A percentile compares a stretch with the other conserved stretches of the same genome.
Conservation (phyloP, 2,888 invertebrate genomes). For the Rotaria socialis region DNA sequence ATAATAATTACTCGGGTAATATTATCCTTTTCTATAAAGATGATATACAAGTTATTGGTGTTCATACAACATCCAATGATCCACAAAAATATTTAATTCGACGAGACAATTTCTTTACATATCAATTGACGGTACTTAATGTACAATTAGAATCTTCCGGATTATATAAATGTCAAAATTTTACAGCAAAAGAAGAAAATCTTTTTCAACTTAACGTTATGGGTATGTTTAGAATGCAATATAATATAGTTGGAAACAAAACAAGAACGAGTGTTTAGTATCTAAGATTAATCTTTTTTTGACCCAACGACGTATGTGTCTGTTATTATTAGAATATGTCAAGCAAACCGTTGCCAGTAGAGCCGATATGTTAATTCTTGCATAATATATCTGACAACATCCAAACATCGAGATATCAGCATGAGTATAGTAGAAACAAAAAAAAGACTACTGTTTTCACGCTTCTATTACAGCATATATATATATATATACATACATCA, state of each 20-base stretch:
- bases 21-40: slow-evolving; percentile 32
- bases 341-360: slow-evolving; percentile 18
- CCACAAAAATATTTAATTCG: neutral
- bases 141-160: neutral
- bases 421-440: neutral
- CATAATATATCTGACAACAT: slow-evolving; percentile 28
- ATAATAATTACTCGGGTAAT: neutral
- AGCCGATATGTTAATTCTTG: slow-evolving; percentile 33
- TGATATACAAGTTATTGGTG: slow-evolving; percentile 18
- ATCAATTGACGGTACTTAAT: neutral
- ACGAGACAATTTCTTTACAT: neutral
- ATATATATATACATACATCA: neutral
- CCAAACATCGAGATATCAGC: neutral
- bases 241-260: neutral
- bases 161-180: slow-evolving; percentile 34
- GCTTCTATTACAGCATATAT: slow-evolving; percentile 3
- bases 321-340: slow-evolving; percentile 36
- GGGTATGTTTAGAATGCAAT: neutral
- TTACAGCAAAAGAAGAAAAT: slow-evolving; percentile 34
- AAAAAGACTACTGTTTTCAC: slow-evolving; percentile 21
- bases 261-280: neutral
- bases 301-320: neutral
- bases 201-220: slow-evolving; percentile 25
- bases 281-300: slow-evolving; percentile 27
- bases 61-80: slow-evolving; percentile 19